Base-by-base conservation (phyloP, 2,113 vertebrate species). In the Macquaria australasica region DNA sequence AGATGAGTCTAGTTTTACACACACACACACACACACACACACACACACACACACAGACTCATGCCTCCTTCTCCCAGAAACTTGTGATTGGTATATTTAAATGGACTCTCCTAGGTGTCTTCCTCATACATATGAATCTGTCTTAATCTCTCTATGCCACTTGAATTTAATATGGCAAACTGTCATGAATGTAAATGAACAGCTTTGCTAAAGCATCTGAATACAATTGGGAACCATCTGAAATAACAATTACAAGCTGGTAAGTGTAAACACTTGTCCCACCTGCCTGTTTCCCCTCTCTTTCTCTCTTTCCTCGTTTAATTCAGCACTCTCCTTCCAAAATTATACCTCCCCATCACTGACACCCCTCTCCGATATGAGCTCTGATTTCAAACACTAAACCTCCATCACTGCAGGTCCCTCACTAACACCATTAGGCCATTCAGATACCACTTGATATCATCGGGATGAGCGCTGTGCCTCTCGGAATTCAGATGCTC, bases 361-460 rank as follows among this genome's bases (percentile, higher is more conserved):
- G 8, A 28, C 6, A 25, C 20, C 41, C 37, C 31, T 7, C 28
- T 31, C 15, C 21, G 18, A 37, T 28, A 48, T 28, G 2, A 55
- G 50, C 68, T 82, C 84, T 58, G 66, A 60, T 87, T 82, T 91
- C 83, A 81, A n/a, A 67, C 3, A 28, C 41, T 81, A 34, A n/a
- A 10, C 68, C 48, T 84, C 80, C 66, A 77, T 85, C 80, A 41
- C 72, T 74, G 73, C 72, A 68, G 59, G 60, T 60, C 43, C 39
- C 51, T 11, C 75, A 6, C 79, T 89, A 90, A 91, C 85, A 70
- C 62, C 63, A 73, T 90, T 82, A 87, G 18, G 11, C 55, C 69
- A 20, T 83, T 89, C 81, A 70, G 41, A 87, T 87, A 70, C 12
- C 74, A 86, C 88, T 79, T 87, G 83, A 92, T 92, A 87, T 81